Conservation (phyloP, 1,140 invertebrate genomes). For the Cydia amplana region DNA sequence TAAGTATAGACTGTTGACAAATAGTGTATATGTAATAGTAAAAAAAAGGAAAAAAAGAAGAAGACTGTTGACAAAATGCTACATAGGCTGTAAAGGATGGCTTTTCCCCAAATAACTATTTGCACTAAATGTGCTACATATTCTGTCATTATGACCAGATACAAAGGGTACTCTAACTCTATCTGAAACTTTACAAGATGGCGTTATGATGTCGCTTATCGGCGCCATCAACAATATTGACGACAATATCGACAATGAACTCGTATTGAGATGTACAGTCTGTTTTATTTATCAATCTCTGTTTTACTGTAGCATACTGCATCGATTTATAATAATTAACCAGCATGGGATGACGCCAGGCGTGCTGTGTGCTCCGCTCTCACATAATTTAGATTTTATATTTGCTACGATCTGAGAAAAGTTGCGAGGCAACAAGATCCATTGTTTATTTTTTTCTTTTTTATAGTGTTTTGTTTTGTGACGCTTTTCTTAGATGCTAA, state of each 20-base stretch:
- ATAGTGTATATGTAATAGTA: too few species aligned
- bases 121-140: too few species aligned
- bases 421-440: slow-evolving; percentile 31
- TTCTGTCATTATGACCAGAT: too few species aligned
- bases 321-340: slow-evolving; percentile 67
- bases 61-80: too few species aligned
- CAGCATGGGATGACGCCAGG: slow-evolving; percentile 57
- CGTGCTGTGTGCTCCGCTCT: slow-evolving; percentile 47
- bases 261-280: background rate
- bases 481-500: background rate
- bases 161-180: too few species aligned
- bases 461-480: background rate
- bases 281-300: background rate
- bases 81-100: too few species aligned
- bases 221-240: too few species aligned
- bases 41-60: too few species aligned
- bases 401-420: slow-evolving; percentile 40
- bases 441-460: background rate
- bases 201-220: too few species aligned
- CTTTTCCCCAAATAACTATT: too few species aligned
- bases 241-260: slow-evolving; percentile 23
- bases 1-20: too few species aligned
- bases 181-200: too few species aligned
- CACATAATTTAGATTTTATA: slow-evolving; percentile 38
- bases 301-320: slow-evolving; percentile 37